Evolutionary conservation across 2,113 vertebrate genomes (phyloP), one percentile per base, ranked within the genome.

Genomic region (Cottus gobio): DNA sequence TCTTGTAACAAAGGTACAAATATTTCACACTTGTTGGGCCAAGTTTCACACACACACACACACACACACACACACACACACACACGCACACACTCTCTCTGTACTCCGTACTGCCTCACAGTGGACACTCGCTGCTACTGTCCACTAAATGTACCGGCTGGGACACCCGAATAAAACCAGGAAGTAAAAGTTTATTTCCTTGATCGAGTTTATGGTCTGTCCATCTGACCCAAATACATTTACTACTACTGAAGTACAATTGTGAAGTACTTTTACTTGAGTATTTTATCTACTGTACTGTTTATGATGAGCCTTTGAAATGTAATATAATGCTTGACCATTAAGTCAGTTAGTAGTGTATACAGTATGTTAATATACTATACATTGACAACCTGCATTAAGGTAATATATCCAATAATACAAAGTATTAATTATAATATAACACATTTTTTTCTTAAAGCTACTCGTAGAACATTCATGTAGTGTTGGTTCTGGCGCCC

Each of bases 61-160:
- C 46, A 48, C 46, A 48, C 44, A 46, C 44, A 48, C 44, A 18
- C 44, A 48, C 44, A 20, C 44, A 48, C 44, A 48, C 44, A 48
- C 44, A 48, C 44, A 48, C 44, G 20, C 44, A 18, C 16, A 20
- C 42, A 44, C 42, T n/a, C n/a, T n/a, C n/a, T n/a, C n/a, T n/a
- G 11, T 12, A 1, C 72, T 90, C 88, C 75, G 61, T 68, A 63
- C 78, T 87, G 85, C 89, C 92, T 75, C 89, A 82, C 54, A 60
- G 90, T 92, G 90, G 90, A 75, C 69, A n/a, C 11, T 80, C 46
- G 26, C 10, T 36, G 67, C 16, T 30, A 76, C 68, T 84, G 71
- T 3, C 65, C 56, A 48, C 39, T 24, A 20, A n/a, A 61, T n/a
- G 15, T 3, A 20, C 36, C 0, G n/a, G 11, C 62, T 28, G 22